phyloP scores from a whole-genome alignment of 2,113 vertebrate species.

The Odocoileus hemionus region DNA sequence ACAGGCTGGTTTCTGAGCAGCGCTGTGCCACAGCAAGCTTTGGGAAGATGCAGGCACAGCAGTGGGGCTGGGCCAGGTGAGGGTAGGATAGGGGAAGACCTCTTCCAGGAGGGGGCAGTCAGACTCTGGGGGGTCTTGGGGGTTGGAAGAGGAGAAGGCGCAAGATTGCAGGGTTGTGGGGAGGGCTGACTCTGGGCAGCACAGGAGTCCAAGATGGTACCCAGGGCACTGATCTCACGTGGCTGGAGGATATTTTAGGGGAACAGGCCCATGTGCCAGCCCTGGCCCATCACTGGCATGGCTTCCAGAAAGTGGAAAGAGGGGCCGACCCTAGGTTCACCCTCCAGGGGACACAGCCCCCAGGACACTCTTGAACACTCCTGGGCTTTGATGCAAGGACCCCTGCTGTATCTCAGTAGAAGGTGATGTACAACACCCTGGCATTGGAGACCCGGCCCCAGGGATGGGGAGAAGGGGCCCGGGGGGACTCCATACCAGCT shows the following conservation, averaged over 20 bases:
- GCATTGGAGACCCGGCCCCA: background rate
- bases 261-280: background rate
- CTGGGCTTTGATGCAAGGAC: background rate
- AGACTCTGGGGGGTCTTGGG: background rate
- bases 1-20: background rate
- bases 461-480: background rate
- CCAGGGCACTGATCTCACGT: background rate
- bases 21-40: fast-evolving
- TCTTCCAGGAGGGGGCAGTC: background rate
- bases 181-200: background rate
- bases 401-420: too few relatives aligned
- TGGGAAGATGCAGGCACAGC: background rate
- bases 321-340: background rate
- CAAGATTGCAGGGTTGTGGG: background rate
- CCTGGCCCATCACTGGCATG: background rate
- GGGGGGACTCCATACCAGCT: conserved; percentile 26
- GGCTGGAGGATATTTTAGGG: background rate
- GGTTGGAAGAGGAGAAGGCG: background rate
- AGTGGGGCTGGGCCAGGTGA: too few relatives aligned
- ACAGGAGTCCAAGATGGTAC: background rate
- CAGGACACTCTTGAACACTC: background rate
- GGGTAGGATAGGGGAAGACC: background rate
- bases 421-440: background rate
- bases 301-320: background rate
- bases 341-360: background rate